These are phyloP conservation scores for Campoletis raptor DNA, from an alignment of 2,888 invertebrate genomes.

Conservation along the genomic window DNA sequence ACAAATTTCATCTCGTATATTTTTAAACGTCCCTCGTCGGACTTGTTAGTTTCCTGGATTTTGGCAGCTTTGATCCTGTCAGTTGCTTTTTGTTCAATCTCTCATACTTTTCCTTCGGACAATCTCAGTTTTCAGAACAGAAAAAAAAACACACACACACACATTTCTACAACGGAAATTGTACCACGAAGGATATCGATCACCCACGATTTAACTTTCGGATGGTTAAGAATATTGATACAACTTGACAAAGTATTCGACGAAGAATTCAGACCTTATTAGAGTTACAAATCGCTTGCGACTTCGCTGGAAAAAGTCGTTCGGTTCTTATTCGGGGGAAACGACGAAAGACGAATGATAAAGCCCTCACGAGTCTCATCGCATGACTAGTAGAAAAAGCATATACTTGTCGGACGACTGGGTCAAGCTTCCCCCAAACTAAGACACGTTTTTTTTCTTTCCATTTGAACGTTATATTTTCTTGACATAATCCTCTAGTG, in stretches of 20 bases:
- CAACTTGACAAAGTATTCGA: neutral
- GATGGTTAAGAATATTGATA: conserved; percentile 9
- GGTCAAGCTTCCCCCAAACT: too few species aligned
- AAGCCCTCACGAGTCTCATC: conserved; percentile 45
- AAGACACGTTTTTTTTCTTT: neutral
- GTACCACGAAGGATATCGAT: neutral
- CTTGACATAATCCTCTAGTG: neutral
- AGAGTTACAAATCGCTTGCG: conserved; percentile 12
- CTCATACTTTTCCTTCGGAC: neutral
- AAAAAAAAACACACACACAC: too few species aligned
- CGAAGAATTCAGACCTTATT: conserved; percentile 12
- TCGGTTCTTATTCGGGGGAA: conserved; percentile 21
- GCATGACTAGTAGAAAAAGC: conserved; percentile 54
- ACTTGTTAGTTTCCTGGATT: neutral
- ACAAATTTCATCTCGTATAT: neutral
- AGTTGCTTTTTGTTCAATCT: neutral
- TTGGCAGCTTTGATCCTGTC: neutral
- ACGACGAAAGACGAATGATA: conserved; percentile 43
- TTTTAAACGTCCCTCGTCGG: neutral
- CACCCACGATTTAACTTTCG: neutral
- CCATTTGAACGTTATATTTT: neutral
- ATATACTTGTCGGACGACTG: conserved; percentile 35
- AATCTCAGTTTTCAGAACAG: too few species aligned
- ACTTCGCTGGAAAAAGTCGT: conserved; percentile 15
- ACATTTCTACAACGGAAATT: neutral